These are phyloP conservation scores for Hypena proboscidalis DNA, from an alignment of 2,888 invertebrate species.

Conservation along the genomic window DNA sequence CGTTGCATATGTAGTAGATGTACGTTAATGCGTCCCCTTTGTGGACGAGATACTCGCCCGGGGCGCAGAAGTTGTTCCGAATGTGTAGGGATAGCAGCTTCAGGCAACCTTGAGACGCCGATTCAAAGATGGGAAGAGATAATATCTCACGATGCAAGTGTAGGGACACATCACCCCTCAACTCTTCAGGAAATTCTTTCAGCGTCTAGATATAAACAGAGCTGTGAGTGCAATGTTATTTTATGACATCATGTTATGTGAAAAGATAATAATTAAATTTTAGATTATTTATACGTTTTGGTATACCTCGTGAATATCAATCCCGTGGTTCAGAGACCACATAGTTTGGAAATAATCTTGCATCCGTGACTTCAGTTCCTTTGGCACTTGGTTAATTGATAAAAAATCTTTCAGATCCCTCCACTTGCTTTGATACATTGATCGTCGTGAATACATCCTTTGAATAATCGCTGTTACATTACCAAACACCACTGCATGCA, in stretches of 20 bases:
- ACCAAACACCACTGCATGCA: slow-evolving; percentile 99
- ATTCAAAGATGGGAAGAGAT: slow-evolving; percentile 96
- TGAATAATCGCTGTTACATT: slow-evolving; percentile 99
- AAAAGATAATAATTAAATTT: too few relatives aligned
- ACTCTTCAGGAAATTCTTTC: slow-evolving; percentile 98
- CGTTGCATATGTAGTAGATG: slow-evolving; percentile 98
- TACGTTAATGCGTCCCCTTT: slow-evolving; percentile 97
- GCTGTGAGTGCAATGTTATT: slow-evolving; percentile 4
- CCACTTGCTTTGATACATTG: slow-evolving; percentile 97
- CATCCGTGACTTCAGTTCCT: slow-evolving; percentile 97
- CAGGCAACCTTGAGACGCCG: slow-evolving; percentile 97
- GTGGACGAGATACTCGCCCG: slow-evolving; percentile 97
- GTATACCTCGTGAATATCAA: slow-evolving; percentile 98
- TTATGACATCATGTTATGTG: neutral
- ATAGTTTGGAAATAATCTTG: slow-evolving; percentile 99
- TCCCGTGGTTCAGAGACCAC: slow-evolving; percentile 99
- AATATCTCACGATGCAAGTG: slow-evolving; percentile 97
- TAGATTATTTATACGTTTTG: neutral
- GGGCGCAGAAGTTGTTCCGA: slow-evolving; percentile 97
- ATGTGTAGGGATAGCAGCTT: slow-evolving; percentile 97
- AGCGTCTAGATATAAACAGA: slow-evolving; percentile 88
- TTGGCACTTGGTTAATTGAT: slow-evolving; percentile 96
- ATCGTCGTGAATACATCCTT: slow-evolving; percentile 97
- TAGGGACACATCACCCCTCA: slow-evolving; percentile 97
- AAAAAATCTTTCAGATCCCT: slow-evolving; percentile 98